A percentile compares a stretch with the other conserved stretches of the same genome.
phyloP scores from a whole-genome alignment of 1,140 invertebrate species.

The Drosophila jambulina region DNA sequence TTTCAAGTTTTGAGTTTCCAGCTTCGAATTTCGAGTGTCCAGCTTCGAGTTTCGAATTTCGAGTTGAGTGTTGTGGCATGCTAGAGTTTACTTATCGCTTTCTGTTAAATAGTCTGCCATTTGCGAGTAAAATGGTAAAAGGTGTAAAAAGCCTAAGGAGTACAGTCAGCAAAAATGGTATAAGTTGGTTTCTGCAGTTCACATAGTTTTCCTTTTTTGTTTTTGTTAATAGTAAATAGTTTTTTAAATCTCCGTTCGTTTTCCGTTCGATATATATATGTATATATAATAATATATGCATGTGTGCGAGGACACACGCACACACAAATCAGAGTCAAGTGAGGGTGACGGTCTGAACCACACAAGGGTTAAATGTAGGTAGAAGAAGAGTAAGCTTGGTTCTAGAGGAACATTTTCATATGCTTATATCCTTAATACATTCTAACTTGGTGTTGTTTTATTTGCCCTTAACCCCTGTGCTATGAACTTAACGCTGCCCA shows the following conservation, averaged over 20 bases:
- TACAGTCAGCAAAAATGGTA: conserved; percentile 82
- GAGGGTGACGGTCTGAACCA: conserved; percentile 15
- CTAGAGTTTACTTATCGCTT: conserved; percentile 48
- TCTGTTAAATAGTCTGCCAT: conserved; percentile 61
- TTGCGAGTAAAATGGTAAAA: conserved; percentile 81
- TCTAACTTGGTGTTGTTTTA: conserved; percentile 20
- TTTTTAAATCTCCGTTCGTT: conserved; percentile 14
- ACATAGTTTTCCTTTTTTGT: conserved; percentile 13
- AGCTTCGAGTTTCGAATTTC: conserved; percentile 1
- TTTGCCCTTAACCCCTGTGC: conserved; percentile 63
- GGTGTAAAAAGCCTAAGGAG: conserved; percentile 82
- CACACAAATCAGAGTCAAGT: conserved; percentile 37
- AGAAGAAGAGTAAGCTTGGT: conserved; percentile 46
- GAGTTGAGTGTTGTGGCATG: conserved; percentile 51
- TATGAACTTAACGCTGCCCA: conserved; percentile 53
- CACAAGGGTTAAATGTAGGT: conserved; percentile 48
- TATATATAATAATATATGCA: conserved; percentile 20
- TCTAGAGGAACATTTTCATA: conserved; percentile 51
- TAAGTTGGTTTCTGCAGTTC: conserved; percentile 69
- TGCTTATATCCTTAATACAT: conserved; percentile 6
- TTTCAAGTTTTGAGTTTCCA: neutral
- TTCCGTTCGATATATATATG: conserved; percentile 22
- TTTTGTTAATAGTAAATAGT: conserved; percentile 15
- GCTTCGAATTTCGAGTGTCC: neutral
- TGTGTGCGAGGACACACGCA: conserved; percentile 5